Percentiles rank a stretch among this genome's conserved stretches.
These are phyloP conservation scores for Amiota minor DNA, from an alignment of 2,888 invertebrate species.

Conservation along the genomic window DNA sequence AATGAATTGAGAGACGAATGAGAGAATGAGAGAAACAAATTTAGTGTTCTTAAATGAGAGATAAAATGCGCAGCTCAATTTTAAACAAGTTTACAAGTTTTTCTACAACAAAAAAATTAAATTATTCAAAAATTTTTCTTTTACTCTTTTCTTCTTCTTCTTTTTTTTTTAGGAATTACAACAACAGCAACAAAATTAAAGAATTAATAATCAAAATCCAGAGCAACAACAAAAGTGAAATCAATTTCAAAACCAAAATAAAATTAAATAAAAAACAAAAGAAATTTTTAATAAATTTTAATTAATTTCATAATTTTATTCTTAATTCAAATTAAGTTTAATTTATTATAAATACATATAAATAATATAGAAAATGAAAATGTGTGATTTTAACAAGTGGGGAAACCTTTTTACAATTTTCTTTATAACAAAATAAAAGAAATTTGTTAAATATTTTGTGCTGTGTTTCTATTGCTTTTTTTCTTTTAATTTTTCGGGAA, in stretches of 20 bases:
- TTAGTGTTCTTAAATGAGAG: not conserved
- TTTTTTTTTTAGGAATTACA: conserved; percentile 53
- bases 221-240: conserved; percentile 38
- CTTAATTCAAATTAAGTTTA: too few species aligned
- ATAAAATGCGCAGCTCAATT: not conserved
- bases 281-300: conserved; percentile 18
- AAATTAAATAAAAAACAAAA: conserved; percentile 32
- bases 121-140: conserved; percentile 29
- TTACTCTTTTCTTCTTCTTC: conserved; percentile 19
- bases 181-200: conserved; percentile 56
- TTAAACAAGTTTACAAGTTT: conserved; percentile 12
- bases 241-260: conserved; percentile 25
- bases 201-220: conserved; percentile 41
- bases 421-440: not conserved
- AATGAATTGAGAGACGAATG: not conserved
- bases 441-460: too few species aligned
- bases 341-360: too few species aligned
- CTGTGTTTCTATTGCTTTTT: too few species aligned
- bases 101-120: conserved; percentile 5
- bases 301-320: not conserved
- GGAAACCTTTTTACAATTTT: not conserved
- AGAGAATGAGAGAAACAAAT: not conserved
- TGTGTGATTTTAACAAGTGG: too few species aligned
- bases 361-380: too few species aligned
- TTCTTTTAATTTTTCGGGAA: too few species aligned